These are phyloP conservation scores for Melospiza melodia DNA, from an alignment of 2,113 vertebrate genomes.

Conservation along the genomic window DNA sequence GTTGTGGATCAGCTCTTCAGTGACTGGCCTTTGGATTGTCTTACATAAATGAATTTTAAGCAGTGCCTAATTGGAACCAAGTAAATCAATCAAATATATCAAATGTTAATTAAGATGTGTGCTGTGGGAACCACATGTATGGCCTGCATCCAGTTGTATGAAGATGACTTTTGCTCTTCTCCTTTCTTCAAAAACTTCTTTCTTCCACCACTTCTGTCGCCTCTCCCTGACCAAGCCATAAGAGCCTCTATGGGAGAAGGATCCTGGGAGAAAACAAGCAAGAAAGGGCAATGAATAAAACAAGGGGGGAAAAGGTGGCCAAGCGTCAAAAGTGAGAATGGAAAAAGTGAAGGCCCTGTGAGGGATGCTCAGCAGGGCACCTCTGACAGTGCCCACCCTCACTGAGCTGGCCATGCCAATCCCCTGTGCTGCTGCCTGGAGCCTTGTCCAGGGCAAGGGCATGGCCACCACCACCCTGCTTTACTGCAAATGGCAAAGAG, in stretches of 20 bases:
- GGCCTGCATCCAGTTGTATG: not conserved
- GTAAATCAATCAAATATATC: not conserved
- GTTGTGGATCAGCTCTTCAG: not conserved
- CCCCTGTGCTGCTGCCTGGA: not conserved
- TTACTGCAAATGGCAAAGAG: not conserved
- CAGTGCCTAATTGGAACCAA: not conserved
- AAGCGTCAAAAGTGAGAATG: not conserved
- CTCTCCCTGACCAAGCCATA: not conserved
- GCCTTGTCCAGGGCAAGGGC: not conserved
- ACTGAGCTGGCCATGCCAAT: not conserved
- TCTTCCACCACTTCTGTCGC: not conserved
- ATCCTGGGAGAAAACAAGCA: not conserved
- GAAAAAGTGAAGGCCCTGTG: not conserved
- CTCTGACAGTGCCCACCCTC: not conserved
- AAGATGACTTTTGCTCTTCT: not conserved
- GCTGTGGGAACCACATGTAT: rapidly evolving
- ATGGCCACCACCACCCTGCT: rapidly evolving
- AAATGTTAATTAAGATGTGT: not conserved
- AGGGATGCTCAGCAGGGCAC: not conserved
- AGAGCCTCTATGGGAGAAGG: not conserved
- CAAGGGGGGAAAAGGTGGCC: too few species aligned
- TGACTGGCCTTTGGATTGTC: not conserved
- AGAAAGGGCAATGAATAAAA: not conserved
- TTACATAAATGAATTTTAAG: not conserved
- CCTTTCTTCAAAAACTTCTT: not conserved